Evolutionary conservation across 1,140 invertebrate genomes (phyloP), one percentile per base, ranked within the genome.

Genomic region (Pteromalus puparum): DNA sequence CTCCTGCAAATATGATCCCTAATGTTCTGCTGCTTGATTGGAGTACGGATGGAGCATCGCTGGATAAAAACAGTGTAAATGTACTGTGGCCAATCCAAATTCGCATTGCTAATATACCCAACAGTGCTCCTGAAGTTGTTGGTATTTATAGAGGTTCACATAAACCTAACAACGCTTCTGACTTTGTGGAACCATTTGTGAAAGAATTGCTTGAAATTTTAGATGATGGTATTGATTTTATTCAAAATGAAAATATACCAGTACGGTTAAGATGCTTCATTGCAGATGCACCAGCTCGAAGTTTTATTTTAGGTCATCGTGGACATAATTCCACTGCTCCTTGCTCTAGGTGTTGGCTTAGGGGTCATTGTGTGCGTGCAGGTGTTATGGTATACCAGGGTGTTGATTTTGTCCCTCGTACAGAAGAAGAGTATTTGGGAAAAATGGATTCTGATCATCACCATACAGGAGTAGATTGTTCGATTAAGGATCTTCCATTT

Each of bases 291-390:
- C 86, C 81, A 13, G 84, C 77, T 21, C 81, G 86, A 48, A 81
- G 81, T 24, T 80, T 85, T 74, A 38, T 78, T 28, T 81, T 87
- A 34, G 48, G 78, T 72, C 86, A 85, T 81, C 10, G 10, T 21
- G 80, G 34, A 26, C 83, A 87, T 78, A 81, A 75, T 84, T 84
- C 82, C 3, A 42, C 18, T 15, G 68, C 53, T 61, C 82, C 85
- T 61, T 86, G 82, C 53, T 86, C 85, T 5, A 79, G 79, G n/a
- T 86, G 85, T 61, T 83, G 82, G 82, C n/a, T 86, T 61, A 74
- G 46, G 10, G 82, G 85, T 12, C 6, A 78, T 21, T 70, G 24
- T 34, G 42, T 46, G 24, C 26, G 34, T 42, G n/a, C 65, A 21
- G 30, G 15, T 10, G 53, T 61, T 26, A 75, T 85, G 65, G 26